phyloP scores from a whole-genome alignment of 1,140 invertebrate species.

The Melitaea cinxia region DNA sequence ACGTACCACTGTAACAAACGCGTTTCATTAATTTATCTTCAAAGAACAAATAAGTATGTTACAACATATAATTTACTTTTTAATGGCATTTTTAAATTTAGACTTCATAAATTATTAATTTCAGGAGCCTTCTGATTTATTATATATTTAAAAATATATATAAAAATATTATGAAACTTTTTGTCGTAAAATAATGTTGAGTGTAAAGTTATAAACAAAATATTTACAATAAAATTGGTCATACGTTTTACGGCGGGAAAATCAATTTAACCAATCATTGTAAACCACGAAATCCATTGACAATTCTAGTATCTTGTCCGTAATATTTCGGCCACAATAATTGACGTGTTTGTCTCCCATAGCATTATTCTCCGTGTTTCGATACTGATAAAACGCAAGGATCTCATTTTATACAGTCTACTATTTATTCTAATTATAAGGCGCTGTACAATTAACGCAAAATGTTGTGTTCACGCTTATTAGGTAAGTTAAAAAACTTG shows the following conservation, averaged over 20 bases:
- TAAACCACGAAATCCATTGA: constrained; percentile 76
- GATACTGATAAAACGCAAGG: constrained; percentile 11
- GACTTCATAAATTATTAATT: too few relatives aligned
- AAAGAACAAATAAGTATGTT: too few relatives aligned
- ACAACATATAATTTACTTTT: too few relatives aligned
- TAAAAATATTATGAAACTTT: too few relatives aligned
- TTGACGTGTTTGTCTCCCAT: constrained; percentile 68
- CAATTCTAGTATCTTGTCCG: constrained; percentile 54
- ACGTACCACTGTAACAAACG: too few relatives aligned
- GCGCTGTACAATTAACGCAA: constrained; percentile 40
- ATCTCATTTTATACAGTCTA: constrained; percentile 20
- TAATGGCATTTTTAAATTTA: too few relatives aligned
- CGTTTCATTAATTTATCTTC: too few relatives aligned
- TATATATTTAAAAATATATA: too few relatives aligned
- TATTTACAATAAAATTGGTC: too few relatives aligned
- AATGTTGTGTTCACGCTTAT: constrained; percentile 58
- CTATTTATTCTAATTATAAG: constrained; percentile 16
- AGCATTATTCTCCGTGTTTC: constrained; percentile 41
- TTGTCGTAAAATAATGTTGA: too few relatives aligned
- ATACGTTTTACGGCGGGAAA: constrained; percentile 31
- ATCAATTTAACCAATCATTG: constrained; percentile 62
- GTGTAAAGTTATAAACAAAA: too few relatives aligned
- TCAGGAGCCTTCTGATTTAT: too few relatives aligned
- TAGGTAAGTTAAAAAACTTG: constrained; percentile 71
- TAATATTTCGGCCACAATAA: constrained; percentile 49